A percentile compares a stretch with the other conserved stretches of the same genome.
phyloP scores from a whole-genome alignment of 2,113 vertebrate species.

The Hemibagrus wyckioides region DNA sequence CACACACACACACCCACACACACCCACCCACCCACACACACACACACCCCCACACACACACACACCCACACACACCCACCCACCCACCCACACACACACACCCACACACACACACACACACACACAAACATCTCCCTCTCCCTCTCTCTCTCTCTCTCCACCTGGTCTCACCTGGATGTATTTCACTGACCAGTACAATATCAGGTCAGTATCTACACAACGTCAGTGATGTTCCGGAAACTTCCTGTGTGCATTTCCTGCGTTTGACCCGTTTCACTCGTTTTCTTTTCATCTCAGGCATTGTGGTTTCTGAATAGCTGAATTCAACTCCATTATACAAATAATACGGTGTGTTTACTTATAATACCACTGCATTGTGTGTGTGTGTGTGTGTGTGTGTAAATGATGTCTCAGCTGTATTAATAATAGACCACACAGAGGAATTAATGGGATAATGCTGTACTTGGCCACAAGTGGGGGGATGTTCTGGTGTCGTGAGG shows the following conservation, averaged over 20 bases:
- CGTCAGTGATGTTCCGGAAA: not conserved
- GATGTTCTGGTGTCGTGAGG: slow-evolving; percentile 15
- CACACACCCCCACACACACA: no score
- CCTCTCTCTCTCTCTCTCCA: no score
- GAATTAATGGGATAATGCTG: slow-evolving; percentile 42
- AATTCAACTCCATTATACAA: not conserved
- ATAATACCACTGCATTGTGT: slow-evolving; percentile 10
- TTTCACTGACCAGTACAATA: no score
- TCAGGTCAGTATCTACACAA: not conserved
- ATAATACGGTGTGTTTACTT: slow-evolving; percentile 39
- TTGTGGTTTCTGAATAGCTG: not conserved
- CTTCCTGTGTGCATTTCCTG: not conserved
- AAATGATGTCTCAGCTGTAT: slow-evolving; percentile 47
- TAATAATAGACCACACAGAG: slow-evolving; percentile 53
- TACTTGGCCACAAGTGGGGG: slow-evolving; percentile 6
- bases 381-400: slow-evolving; percentile 23
- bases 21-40: no score
- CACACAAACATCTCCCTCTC: no score
- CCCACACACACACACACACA: no score
- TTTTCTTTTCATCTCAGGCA: not conserved
- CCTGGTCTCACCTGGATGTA: no score
- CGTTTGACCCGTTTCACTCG: not conserved
- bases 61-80: no score
- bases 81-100: no score
- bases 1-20: no score